Base-by-base conservation (phyloP, 1,140 invertebrate species). In the Drosophila oshimai region DNA sequence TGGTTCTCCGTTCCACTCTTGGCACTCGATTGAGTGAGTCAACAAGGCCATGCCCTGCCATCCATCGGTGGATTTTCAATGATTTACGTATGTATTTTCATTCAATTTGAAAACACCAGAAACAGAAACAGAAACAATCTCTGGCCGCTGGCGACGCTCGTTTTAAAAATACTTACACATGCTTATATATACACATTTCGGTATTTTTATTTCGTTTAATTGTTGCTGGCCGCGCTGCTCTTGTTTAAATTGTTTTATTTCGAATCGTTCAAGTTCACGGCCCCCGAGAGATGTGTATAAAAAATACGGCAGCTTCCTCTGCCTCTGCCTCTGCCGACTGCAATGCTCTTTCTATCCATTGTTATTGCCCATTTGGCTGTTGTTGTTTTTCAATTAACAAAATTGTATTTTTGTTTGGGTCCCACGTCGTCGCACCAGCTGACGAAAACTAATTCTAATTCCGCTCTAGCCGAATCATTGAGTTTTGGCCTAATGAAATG, bases 201-300 rank as follows among this genome's bases (percentile, higher is more conserved):
- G 31, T 47, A 58, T 58, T 69, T 70, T 71, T 74, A 81, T 87
- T 76, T 81, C 50, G 36, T 74, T 88, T 88, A 87, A 87, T 87
- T 87, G 74, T 67, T 72, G 67, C 37, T 58, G 69, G 44, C 50
- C 42, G 74, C 34, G 17, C 41, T 74, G 72, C 44, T 69, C 74
- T 83, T 86, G 62, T 72, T 72, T 84, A 75, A 87, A 86, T 79
- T 76, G 62, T 87, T 76, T 77, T 88, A 81, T 81, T 77, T 88
- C 28, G 62, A 31, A 49, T 69, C 61, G 53, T 74, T 81, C 81
- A 87, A 87, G 81, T 87, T 87, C 81, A 87, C 60, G 83, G 81
- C 83, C 69, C 62, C 69, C 67, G 39, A 45, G 49, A 71, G 69
- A 74, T 41, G 42, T 50, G 53, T 31, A 64, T 53, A 79, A 57